A percentile compares a stretch with the other conserved stretches of the same genome.
These are phyloP conservation scores for Abscondita cerata DNA, from an alignment of 2,888 invertebrate genomes.

Conservation along the genomic window DNA sequence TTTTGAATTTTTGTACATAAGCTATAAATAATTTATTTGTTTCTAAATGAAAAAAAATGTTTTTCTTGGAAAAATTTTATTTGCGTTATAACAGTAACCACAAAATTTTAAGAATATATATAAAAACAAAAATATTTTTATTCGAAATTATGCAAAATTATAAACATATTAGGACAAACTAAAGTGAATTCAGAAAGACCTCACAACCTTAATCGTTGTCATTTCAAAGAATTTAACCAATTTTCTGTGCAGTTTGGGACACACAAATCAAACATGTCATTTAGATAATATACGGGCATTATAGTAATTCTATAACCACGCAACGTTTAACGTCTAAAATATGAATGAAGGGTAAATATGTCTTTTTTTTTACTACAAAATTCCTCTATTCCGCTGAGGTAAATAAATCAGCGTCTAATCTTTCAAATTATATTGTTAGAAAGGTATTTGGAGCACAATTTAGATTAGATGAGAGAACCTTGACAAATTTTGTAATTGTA, in stretches of 20 bases:
- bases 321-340: background rate
- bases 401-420: slow-evolving; percentile 3
- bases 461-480: background rate
- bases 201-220: slow-evolving; percentile 23
- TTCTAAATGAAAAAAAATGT: too few relatives aligned
- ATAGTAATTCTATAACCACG: slow-evolving; percentile 18
- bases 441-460: background rate
- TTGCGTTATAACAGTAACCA: too few relatives aligned
- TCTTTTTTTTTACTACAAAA: background rate
- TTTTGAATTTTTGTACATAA: too few relatives aligned
- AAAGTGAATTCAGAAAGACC: background rate
- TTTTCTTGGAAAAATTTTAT: too few relatives aligned
- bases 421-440: background rate
- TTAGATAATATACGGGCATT: slow-evolving; percentile 26
- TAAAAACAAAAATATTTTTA: too few relatives aligned
- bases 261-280: slow-evolving; percentile 22
- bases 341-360: background rate
- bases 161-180: slow-evolving; percentile 10
- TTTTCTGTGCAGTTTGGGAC: slow-evolving; percentile 19
- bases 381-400: slow-evolving; percentile 1
- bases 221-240: slow-evolving; percentile 12
- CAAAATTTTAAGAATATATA: too few relatives aligned
- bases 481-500: background rate
- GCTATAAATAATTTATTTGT: too few relatives aligned
- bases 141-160: slow-evolving; percentile 7